phyloP scores from a whole-genome alignment of 2,797 vertebrate genomes.

The Falco columbarius region DNA sequence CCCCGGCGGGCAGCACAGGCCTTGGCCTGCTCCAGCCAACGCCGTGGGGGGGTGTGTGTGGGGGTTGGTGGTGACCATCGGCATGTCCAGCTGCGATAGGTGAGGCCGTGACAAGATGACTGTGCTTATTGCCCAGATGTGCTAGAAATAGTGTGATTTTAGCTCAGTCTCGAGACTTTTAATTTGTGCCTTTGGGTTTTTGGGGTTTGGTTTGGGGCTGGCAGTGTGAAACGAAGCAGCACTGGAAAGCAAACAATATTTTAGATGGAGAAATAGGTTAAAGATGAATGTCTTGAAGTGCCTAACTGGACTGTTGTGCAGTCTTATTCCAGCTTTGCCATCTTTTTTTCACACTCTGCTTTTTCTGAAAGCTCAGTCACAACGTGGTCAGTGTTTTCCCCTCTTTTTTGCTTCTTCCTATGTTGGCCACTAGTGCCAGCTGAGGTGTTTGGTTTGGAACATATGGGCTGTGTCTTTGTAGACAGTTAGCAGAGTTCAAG shows the following conservation, averaged over 20 bases:
- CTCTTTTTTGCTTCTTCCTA: background rate
- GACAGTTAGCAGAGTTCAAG: background rate
- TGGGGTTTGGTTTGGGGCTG: background rate
- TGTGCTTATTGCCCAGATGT: fast-evolving
- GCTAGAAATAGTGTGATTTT: background rate
- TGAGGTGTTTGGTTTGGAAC: background rate
- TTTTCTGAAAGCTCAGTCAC: background rate
- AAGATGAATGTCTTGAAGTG: background rate
- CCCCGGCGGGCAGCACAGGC: background rate
- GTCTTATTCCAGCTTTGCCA: background rate
- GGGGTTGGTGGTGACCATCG: fast-evolving
- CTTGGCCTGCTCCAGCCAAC: fast-evolving
- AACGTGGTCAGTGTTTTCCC: background rate
- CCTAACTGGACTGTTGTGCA: background rate
- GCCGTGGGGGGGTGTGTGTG: too few species aligned
- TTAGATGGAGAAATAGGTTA: background rate
- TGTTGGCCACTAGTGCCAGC: background rate
- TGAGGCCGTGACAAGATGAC: fast-evolving
- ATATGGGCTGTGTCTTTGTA: background rate
- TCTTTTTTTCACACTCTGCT: background rate
- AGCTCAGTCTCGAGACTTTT: background rate
- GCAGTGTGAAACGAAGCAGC: background rate
- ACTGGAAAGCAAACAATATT: background rate
- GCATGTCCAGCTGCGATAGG: fast-evolving
- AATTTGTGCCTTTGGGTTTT: background rate